phyloP scores from a whole-genome alignment of 2,113 vertebrate species.

The Globicephala melas region DNA sequence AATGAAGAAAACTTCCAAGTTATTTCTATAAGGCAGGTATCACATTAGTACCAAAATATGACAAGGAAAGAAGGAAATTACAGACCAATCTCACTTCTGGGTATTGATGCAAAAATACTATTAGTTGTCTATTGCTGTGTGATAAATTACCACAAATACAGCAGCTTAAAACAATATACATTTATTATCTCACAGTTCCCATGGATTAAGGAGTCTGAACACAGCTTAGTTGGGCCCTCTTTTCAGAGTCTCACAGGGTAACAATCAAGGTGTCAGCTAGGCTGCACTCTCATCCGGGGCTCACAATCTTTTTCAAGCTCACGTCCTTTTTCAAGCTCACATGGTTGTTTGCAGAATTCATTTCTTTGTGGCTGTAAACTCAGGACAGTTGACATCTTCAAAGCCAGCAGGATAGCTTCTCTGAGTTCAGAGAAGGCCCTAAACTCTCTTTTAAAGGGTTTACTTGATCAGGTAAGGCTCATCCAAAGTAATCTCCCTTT shows the following conservation, averaged over 20 bases:
- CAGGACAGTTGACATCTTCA: not conserved
- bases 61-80: too few species aligned
- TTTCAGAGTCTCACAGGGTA: not conserved
- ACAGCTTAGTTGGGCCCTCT: not conserved
- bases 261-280: not conserved
- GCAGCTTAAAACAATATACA: too few species aligned
- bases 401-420: not conserved
- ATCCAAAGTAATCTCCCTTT: not conserved
- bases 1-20: too few species aligned
- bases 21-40: too few species aligned
- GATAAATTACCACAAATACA: too few species aligned
- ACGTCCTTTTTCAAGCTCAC: not conserved
- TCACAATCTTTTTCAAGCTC: not conserved
- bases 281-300: not conserved
- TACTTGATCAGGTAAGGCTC: not conserved
- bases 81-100: too few species aligned
- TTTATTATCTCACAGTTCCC: not conserved
- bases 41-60: too few species aligned
- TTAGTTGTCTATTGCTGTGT: too few species aligned
- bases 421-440: not conserved
- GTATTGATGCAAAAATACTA: too few species aligned
- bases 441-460: not conserved
- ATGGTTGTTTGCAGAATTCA: not conserved
- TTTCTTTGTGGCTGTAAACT: not conserved
- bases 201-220: not conserved